Evolutionary conservation across 2,888 invertebrate species (phyloP), one percentile per base, ranked within the genome.

Genomic region (Tipula helvola): DNA sequence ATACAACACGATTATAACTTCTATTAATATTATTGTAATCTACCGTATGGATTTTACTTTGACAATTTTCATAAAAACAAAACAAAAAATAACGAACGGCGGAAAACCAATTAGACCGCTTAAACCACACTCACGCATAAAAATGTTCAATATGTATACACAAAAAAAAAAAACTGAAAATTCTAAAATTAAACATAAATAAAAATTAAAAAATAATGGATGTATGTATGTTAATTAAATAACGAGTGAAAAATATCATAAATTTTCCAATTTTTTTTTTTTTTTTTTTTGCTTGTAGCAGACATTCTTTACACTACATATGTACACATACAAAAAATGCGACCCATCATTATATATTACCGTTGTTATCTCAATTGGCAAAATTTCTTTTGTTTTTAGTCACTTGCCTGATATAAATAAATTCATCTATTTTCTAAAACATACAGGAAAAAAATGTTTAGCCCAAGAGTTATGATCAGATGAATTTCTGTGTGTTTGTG

Each of bases 41-140:
- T 84, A 84, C 39, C 41, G 84, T 84, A 84, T 71, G 71, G 28
- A 28, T 71, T 28, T 18, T 71, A 71, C 71, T 18, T 28, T 71
- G 71, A 71, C 71, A 71, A 71, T 71, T 71, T 71, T 28, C 71
- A 71, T 28, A 71, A 71, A 10, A 71, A 71, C 16, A 16, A 7
- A 71, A 71, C 12, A 71, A 71, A 71, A 71, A 71, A 28, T 28
- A 71, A 71, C 28, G 71, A 39, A 84, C 84, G 41, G 16, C 84
- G 84, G 84, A 84, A 83, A 84, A 84, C 84, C 84, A 84, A 84
- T 84, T 84, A 84, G 36, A 84, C 84, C 84, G 84, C 84, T 84
- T 84, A 84, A 84, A 84, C 84, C 84, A 84, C 84, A 41, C 84
- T 84, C 84, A 84, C 84, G 84, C 84, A 71, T 28, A 28, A 71